Evolutionary conservation across 2,113 vertebrate species (phyloP).

Genomic region (Megaptera novaeangliae): DNA sequence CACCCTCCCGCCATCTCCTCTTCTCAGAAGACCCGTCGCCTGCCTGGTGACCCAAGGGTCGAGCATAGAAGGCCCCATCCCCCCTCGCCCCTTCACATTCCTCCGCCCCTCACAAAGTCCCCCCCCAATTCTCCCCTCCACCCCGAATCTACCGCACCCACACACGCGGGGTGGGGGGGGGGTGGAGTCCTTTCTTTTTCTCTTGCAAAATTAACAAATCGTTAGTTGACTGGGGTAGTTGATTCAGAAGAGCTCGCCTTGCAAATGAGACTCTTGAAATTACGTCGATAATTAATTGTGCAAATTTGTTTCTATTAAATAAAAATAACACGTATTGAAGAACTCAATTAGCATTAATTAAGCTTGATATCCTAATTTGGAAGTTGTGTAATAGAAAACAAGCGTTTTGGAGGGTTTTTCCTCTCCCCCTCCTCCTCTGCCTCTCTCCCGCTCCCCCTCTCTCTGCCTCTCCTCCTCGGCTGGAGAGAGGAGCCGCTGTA

Average conservation of each 20-base stretch:
- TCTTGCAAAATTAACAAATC: conserved; percentile 78
- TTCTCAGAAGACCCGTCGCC: neutral
- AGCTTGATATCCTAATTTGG: conserved; percentile 99
- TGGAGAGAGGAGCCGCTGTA: conserved; percentile 90
- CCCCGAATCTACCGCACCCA: neutral
- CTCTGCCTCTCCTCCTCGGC: conserved; percentile 81
- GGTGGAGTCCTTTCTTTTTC: neutral
- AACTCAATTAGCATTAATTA: conserved; percentile 99
- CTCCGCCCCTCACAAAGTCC: neutral
- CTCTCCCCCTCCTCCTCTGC: neutral
- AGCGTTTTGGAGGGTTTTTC: conserved; percentile 90
- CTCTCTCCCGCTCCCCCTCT: conserved; percentile 54
- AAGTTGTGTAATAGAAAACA: conserved; percentile 99
- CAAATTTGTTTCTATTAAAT: conserved; percentile 99
- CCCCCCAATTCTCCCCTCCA: neutral
- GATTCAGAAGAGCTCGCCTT: conserved; percentile 85
- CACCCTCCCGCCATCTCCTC: neutral
- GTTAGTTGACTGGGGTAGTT: conserved; percentile 83
- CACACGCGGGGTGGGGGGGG: neutral
- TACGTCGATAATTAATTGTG: conserved; percentile 99
- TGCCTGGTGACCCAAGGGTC: neutral
- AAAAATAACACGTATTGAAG: conserved; percentile 99
- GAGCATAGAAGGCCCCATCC: neutral
- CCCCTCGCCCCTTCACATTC: neutral
- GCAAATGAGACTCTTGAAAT: conserved; percentile 98